Base-by-base conservation (phyloP, 2,797 vertebrate species). In the Spondyliosoma cantharus region DNA sequence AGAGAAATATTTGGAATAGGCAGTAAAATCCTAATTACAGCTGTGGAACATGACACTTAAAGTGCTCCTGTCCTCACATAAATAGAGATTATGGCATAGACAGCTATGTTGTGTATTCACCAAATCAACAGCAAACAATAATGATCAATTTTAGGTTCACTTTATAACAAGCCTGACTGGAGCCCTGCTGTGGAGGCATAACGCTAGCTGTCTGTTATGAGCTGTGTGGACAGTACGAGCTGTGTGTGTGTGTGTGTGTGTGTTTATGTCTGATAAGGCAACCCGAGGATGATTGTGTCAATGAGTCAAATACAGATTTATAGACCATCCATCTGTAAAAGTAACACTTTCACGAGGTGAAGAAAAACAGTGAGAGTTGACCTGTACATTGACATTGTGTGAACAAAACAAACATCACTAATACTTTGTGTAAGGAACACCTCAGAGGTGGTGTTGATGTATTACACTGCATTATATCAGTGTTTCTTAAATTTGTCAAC, bases 1-100 rank as follows among this genome's bases (percentile, higher is more conserved):
- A 68, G 65, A 53, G 50, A 86, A 84, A 86, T 85, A 78, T 79
- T 58, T 52, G 37, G 24, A 57, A 54, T 60, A 48, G 61, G 65
- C 49, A 49, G 77, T 91, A 80, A 89, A 88, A 71, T 87, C 64
- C 80, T 85, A 90, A 90, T 94, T 89, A 87, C 72, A 59, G 37
- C 72, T 73, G 67, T 61, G 81, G 83, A 89, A 86, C 61, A 80
- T 89, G 82, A 82, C 76, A 69, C 78, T 69, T 78, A 70, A 77
- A 65, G 54, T 79, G 60, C 59, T 37, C 49, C 52, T 68, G 59
- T 74, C 50, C 69, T 65, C 65, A 82, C 62, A 81, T 82, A 68
- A 89, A 86, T 87, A 80, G 25, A 74, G 63, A 88, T 78, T 43
- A 70, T 70, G 24, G 57, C 42, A 24, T 50, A 46, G 70, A 65